Conservation (phyloP, 1,140 invertebrate genomes). For the Bathynomus jamesi region DNA sequence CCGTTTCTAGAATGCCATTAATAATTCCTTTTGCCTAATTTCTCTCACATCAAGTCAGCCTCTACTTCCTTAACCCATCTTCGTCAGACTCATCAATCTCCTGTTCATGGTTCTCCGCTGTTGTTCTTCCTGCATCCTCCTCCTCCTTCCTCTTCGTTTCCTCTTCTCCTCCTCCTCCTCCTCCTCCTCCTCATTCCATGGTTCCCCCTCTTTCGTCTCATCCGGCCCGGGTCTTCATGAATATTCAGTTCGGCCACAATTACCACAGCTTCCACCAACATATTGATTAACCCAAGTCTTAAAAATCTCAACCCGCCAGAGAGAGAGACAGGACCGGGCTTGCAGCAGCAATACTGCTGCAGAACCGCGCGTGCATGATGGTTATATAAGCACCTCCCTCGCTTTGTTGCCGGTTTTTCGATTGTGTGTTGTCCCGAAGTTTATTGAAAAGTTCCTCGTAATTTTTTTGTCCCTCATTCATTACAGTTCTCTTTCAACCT, state of each 20-base stretch:
- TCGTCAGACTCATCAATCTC: too few relatives aligned
- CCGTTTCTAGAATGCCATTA: neutral
- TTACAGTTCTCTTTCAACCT: too few relatives aligned
- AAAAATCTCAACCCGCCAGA: constrained; percentile 21
- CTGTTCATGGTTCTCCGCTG: neutral
- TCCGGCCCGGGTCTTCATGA: constrained; percentile 18
- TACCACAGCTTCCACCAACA: constrained; percentile 34
- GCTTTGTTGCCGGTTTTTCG: too few relatives aligned
- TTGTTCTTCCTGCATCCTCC: neutral
- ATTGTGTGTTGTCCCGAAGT: too few relatives aligned
- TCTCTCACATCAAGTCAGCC: neutral
- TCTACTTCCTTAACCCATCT: neutral
- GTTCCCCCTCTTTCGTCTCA: neutral
- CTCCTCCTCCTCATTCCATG: neutral
- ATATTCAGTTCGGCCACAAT: constrained; percentile 29
- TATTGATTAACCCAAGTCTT: constrained; percentile 33
- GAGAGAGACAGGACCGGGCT: constrained; percentile 15
- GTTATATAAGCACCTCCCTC: too few relatives aligned
- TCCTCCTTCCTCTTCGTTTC: neutral
- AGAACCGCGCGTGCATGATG: too few relatives aligned
- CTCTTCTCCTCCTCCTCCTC: neutral
- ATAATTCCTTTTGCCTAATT: neutral
- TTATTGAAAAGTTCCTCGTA: too few relatives aligned
- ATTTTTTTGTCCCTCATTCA: too few relatives aligned
- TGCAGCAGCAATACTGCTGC: too few relatives aligned